Conservation (phyloP, 2,888 invertebrate genomes). For the Ceraclea dissimilis region DNA sequence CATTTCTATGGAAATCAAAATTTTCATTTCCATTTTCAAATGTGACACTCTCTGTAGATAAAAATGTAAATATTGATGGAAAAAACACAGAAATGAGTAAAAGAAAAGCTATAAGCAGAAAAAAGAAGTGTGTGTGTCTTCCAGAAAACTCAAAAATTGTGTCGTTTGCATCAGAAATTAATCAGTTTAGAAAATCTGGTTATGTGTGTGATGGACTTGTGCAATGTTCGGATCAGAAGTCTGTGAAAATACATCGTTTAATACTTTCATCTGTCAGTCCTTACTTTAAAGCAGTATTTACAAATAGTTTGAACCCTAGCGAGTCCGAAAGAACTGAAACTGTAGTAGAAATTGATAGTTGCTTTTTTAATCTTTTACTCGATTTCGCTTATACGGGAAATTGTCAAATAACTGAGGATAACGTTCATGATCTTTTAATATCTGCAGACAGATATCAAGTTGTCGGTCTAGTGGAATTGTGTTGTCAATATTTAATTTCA, state of each 20-base stretch:
- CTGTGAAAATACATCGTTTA: constrained; percentile 59
- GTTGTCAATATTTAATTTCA: constrained; percentile 57
- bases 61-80: background rate
- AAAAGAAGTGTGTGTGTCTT: constrained; percentile 52
- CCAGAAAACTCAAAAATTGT: constrained; percentile 52
- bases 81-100: constrained; percentile 26
- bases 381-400: constrained; percentile 69
- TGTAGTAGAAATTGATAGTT: constrained; percentile 50
- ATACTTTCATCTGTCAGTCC: constrained; percentile 66
- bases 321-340: constrained; percentile 55
- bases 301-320: constrained; percentile 50
- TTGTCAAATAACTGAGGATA: constrained; percentile 55
- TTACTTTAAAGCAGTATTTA: constrained; percentile 65
- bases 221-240: constrained; percentile 52
- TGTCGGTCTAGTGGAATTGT: constrained; percentile 61
- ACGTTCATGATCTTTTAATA: constrained; percentile 61
- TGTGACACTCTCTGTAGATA: background rate
- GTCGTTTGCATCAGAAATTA: constrained; percentile 61
- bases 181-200: constrained; percentile 55
- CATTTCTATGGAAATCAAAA: background rate
- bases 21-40: background rate
- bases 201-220: constrained; percentile 66
- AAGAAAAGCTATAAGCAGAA: constrained; percentile 42
- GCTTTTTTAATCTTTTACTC: constrained; percentile 53
- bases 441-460: constrained; percentile 69